Base-by-base conservation (phyloP, 2,888 invertebrate species). In the Lasioglossum pauxillum region DNA sequence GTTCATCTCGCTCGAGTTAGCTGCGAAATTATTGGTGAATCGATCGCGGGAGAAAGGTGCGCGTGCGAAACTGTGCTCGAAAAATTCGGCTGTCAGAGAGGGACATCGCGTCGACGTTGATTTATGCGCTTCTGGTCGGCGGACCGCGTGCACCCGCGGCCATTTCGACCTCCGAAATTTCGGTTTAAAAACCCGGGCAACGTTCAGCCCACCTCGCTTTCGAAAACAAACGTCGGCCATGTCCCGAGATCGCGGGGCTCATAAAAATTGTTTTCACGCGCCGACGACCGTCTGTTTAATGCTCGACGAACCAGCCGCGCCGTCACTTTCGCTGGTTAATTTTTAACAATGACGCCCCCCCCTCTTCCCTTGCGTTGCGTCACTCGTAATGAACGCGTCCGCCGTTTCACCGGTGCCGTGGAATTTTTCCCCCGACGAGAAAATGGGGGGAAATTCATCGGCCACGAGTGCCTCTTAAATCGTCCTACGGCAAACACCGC, bases 381-480 rank as follows among this genome's bases (percentile, higher is more conserved):
- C 27, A 41, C 38, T 60, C 16, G 27, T 7, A 76, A 57, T 44
- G 44, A 76, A 44, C 19, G 57, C 31, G 19, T 44, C 44, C 44
- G 27, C 27, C 44, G 60, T 5, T 12, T 23, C 3, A n/a, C 1
- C 23, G 76, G 7, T 14, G 23, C 3, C 31, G 44, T 7, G 23
- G 19, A 60, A 5, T 60, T 44, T 64, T 64, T 69, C 69, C 1
- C 38, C 38, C 0, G n/a, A 10, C 69, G 38, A 5, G 31, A 23
- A 75, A 64, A 44, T 27, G 44, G 27, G 60, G 44, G 64, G 44
- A 16, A 75, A 76, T 64, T 75, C 60, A 75, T 75, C 75, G 75
- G 7, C 60, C 41, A 41, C 12, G 41, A 31, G 75, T 75, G 75
- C 27, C 44, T 73, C 64, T 76, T 44, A 44, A 60, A 76, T 60